A percentile compares a stretch with the other conserved stretches of the same genome.
Evolutionary conservation across 1,140 invertebrate genomes (phyloP).

Genomic region (Drosophila albomicans): DNA sequence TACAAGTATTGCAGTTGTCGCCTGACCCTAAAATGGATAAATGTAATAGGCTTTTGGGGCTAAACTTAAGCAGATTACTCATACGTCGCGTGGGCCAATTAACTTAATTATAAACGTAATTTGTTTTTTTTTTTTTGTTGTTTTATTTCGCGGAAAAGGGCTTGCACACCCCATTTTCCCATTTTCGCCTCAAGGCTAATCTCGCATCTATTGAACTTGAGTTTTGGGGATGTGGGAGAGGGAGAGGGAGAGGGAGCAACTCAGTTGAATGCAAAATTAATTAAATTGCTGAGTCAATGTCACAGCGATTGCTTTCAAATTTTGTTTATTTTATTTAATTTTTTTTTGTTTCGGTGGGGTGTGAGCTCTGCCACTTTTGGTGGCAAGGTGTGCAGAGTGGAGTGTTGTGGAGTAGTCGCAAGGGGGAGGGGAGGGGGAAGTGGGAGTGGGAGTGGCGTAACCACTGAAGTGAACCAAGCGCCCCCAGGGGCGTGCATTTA

Average conservation of each 20-base stretch:
- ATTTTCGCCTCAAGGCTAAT: conserved; percentile 19
- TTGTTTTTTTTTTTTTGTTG: background rate
- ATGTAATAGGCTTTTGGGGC: conserved; percentile 42
- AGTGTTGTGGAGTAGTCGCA: too few relatives aligned
- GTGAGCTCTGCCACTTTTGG: conserved; percentile 1
- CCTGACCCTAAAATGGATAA: conserved; percentile 54
- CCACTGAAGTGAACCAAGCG: conserved; percentile 53
- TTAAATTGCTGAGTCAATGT: conserved; percentile 36
- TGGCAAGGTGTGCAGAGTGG: conserved; percentile 2
- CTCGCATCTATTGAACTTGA: conserved; percentile 45
- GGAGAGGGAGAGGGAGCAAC: background rate
- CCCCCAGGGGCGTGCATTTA: conserved; percentile 50
- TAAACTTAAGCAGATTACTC: conserved; percentile 65
- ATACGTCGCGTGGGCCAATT: conserved; percentile 67
- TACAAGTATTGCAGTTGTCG: conserved; percentile 13
- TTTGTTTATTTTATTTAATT: too few relatives aligned
- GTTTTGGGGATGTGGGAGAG: background rate
- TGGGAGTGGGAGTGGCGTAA: background rate
- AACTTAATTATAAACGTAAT: conserved; percentile 61
- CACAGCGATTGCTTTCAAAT: background rate
- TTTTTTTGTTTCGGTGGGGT: background rate
- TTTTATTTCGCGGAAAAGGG: background rate
- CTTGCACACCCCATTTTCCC: background rate
- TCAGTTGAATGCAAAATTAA: conserved; percentile 49
- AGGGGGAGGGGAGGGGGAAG: conserved; percentile 8